Conservation (phyloP, 2,888 invertebrate genomes). For the Phaonia tiefii region DNA sequence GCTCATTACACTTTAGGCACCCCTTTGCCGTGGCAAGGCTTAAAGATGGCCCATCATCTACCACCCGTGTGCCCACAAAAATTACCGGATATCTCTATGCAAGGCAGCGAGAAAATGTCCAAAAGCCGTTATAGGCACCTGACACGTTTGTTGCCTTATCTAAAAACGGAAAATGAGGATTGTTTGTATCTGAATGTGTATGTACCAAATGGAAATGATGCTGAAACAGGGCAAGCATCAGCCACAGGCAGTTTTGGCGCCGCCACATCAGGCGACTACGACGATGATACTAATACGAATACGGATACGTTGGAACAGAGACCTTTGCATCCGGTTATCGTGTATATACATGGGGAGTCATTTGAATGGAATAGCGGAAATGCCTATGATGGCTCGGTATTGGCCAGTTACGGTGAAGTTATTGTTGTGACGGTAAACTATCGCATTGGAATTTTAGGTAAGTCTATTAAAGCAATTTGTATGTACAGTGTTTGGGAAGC, state of each 20-base stretch:
- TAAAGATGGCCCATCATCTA: slow-evolving; percentile 86
- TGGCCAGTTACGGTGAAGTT: slow-evolving; percentile 94
- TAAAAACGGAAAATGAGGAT: slow-evolving; percentile 89
- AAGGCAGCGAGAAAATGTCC: slow-evolving; percentile 82
- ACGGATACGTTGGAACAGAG: slow-evolving; percentile 78
- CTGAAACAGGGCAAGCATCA: slow-evolving; percentile 7
- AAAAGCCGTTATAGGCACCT: slow-evolving; percentile 87
- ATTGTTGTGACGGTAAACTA: slow-evolving; percentile 93
- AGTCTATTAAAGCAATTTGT: slow-evolving; percentile 74
- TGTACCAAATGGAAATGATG: slow-evolving; percentile 82
- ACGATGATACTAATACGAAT: too few species aligned
- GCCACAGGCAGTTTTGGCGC: slow-evolving; percentile 24
- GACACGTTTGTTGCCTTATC: slow-evolving; percentile 86
- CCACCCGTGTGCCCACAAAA: slow-evolving; percentile 94
- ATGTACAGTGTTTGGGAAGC: neutral
- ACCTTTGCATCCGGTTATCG: slow-evolving; percentile 89
- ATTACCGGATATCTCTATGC: slow-evolving; percentile 85
- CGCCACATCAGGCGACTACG: slow-evolving; percentile 43
- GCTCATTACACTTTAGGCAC: slow-evolving; percentile 82
- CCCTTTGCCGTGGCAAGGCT: slow-evolving; percentile 89
- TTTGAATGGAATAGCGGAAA: slow-evolving; percentile 99
- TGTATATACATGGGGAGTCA: slow-evolving; percentile 96
- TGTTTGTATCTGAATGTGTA: slow-evolving; percentile 96
- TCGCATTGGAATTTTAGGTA: slow-evolving; percentile 91
- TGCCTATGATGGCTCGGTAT: slow-evolving; percentile 96